phyloP scores from a whole-genome alignment of 2,113 vertebrate species.

The Toxotes chatareus region DNA sequence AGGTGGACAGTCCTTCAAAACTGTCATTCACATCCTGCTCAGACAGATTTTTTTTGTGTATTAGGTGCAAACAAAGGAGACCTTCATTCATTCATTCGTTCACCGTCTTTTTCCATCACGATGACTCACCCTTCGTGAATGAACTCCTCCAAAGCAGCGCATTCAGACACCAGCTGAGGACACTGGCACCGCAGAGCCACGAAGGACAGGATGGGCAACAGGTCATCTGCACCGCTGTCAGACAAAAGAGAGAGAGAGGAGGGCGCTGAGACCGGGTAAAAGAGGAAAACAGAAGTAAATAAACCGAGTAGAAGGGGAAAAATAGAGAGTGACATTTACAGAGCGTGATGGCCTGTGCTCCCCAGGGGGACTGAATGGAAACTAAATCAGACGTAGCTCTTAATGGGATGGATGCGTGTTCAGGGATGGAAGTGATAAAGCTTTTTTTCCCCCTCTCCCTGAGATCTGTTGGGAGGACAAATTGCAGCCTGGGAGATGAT shows the following conservation, averaged over 20 bases:
- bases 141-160: slow-evolving; percentile 94
- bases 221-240: slow-evolving; percentile 92
- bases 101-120: not conserved
- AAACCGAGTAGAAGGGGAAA: slow-evolving; percentile 7
- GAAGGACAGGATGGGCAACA: slow-evolving; percentile 94
- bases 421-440: slow-evolving; percentile 50
- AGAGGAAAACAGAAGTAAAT: slow-evolving; percentile 9
- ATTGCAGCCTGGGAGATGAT: slow-evolving; percentile 66
- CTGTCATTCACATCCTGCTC: not conserved
- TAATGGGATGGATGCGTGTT: slow-evolving; percentile 56
- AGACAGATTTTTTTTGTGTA: not conserved
- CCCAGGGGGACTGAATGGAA: slow-evolving; percentile 35
- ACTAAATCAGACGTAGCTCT: slow-evolving; percentile 37
- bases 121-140: slow-evolving; percentile 93
- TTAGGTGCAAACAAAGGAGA: not conserved
- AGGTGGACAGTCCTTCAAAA: not conserved
- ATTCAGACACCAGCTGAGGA: slow-evolving; percentile 94
- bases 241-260: not conserved
- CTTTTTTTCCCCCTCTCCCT: slow-evolving; percentile 21
- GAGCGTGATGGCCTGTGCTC: slow-evolving; percentile 15
- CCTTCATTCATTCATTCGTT: not conserved
- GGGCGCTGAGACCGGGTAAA: not conserved
- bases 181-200: slow-evolving; percentile 90
- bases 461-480: slow-evolving; percentile 64
- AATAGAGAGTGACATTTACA: slow-evolving; percentile 25